Evolutionary conservation across 2,797 vertebrate genomes (phyloP), one percentile per base, ranked within the genome.

Genomic region (Oophaga sylvatica): DNA sequence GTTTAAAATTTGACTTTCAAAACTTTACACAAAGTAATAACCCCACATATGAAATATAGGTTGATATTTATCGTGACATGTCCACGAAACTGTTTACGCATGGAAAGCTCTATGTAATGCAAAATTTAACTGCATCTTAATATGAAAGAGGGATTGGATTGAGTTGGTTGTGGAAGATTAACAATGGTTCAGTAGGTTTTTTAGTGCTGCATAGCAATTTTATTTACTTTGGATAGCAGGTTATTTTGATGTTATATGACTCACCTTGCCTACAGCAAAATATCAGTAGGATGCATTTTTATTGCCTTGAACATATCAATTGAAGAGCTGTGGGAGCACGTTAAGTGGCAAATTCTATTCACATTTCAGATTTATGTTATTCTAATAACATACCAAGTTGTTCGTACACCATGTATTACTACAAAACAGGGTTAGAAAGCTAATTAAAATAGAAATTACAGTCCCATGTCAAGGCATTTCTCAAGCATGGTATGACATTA

Each of bases 171-270:
- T 41, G 62, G 73, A 87, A 83, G 71, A 87, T 87, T 87, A 87
- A 87, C 81, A 87, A 87, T 79, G 73, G 87, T 83, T 87, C 87
- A 87, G 87, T 63, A 76, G 87, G 62, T 83, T 87, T 41, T 87
- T 87, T 87, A 83, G 81, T 78, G 63, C 87, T 83, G 87, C 81
- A 83, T 83, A 68, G 63, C 81, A 87, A 87, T 87, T 87, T 83
- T 83, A 87, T 87, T 83, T 87, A 87, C 87, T 87, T 83, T 68
- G 81, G 48, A 78, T 79, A 87, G 73, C 87, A 83, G 87, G 87
- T 87, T 87, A 87, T 87, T 87, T 83, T 83, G 81, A 87, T 87
- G 81, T 87, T 87, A 83, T 79, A 83, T 87, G 87, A 87, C 71
- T 87, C 81, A 87, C 75, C 73, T 87, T 87, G 87, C 87, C 87